Evolutionary conservation across 2,113 vertebrate species (phyloP).

Genomic region (Ptilonorhynchus violaceus): DNA sequence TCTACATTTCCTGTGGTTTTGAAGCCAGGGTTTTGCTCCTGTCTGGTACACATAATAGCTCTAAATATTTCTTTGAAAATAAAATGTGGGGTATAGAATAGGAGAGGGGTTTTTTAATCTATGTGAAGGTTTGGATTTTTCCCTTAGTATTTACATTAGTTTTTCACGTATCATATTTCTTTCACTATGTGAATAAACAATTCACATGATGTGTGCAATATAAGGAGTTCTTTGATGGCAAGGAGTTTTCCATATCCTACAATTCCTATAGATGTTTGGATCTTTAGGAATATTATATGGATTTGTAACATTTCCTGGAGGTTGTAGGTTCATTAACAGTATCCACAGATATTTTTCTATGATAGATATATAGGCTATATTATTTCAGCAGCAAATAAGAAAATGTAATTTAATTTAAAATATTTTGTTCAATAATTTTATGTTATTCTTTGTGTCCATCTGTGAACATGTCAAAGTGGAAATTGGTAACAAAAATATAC

Average conservation of each 20-base stretch:
- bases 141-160: neutral
- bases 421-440: neutral
- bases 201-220: neutral
- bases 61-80: neutral
- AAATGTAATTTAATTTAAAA: neutral
- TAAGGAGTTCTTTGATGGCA: neutral
- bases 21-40: neutral
- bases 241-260: neutral
- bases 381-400: neutral
- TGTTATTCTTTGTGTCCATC: neutral
- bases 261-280: neutral
- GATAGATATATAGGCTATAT: neutral
- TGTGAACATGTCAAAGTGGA: neutral
- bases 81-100: neutral
- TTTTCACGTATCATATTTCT: neutral
- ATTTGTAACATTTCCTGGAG: neutral
- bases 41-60: neutral
- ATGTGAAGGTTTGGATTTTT: rapidly evolving
- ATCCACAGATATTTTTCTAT: neutral
- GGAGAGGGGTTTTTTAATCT: neutral
- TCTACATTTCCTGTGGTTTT: neutral
- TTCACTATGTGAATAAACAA: neutral
- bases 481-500: neutral
- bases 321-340: neutral
- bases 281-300: neutral